Conservation (phyloP, 2,888 invertebrate genomes). For the Zonitis immaculata region DNA sequence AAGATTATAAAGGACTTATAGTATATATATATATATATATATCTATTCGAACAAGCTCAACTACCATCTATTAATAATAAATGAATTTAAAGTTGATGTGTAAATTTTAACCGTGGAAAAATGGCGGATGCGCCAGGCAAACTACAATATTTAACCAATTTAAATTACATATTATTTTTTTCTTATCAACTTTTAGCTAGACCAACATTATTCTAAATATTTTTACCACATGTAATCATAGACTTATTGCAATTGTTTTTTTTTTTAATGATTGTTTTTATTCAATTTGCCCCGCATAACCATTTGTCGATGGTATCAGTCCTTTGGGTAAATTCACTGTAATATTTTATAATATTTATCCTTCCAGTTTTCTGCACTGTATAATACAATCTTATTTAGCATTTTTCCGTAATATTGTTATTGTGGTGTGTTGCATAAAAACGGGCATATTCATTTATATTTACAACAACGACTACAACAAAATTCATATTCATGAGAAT, state of each 20-base stretch:
- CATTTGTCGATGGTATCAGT: neutral
- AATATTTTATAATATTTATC: neutral
- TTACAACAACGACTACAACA: slow-evolving; percentile 10
- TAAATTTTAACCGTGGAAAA: neutral
- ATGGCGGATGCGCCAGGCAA: neutral
- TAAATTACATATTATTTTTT: no score
- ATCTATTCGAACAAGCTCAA: neutral
- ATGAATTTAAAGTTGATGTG: neutral
- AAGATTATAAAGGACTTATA: neutral
- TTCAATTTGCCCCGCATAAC: neutral
- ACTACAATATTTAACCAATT: neutral
- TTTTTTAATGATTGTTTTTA: neutral
- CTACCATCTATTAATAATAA: neutral
- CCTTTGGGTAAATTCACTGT: neutral
- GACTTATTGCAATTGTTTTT: no score
- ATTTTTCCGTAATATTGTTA: neutral
- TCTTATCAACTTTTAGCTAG: neutral
- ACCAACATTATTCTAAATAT: neutral
- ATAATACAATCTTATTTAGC: neutral
- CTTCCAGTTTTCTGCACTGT: neutral
- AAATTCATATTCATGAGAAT: slow-evolving; percentile 22
- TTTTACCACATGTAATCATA: no score
- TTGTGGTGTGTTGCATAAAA: slow-evolving; percentile 10
- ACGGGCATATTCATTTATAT: slow-evolving; percentile 14
- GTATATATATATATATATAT: neutral